Conservation (phyloP, 1,140 invertebrate genomes). For the Dufourea novaeangliae region DNA sequence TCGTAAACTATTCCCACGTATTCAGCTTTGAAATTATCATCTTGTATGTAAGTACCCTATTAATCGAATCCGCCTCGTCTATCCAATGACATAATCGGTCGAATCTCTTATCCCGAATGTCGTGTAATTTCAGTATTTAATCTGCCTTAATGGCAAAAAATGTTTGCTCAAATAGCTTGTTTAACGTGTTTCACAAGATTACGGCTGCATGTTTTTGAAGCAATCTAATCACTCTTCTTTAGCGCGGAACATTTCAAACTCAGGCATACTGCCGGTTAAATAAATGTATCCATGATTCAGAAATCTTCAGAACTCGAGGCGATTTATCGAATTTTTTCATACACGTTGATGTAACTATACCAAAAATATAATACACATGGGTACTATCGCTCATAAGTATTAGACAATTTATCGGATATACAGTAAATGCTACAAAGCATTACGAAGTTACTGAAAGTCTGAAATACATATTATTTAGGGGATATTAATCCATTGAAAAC, state of each 20-base stretch:
- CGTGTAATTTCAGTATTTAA: not conserved
- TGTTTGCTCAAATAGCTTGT: not conserved
- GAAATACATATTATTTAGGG: too few species aligned
- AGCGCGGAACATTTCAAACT: not conserved
- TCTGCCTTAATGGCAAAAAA: not conserved
- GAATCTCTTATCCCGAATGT: not conserved
- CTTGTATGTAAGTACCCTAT: not conserved
- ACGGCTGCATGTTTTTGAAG: not conserved
- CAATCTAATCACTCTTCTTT: not conserved
- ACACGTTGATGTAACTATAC: not conserved
- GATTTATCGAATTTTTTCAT: not conserved
- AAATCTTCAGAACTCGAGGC: not conserved
- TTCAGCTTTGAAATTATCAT: too few species aligned
- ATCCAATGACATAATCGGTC: not conserved
- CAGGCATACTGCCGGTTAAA: not conserved
- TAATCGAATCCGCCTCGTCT: not conserved
- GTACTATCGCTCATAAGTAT: too few species aligned
- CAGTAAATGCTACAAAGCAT: too few species aligned
- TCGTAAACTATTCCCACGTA: too few species aligned
- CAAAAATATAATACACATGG: too few species aligned
- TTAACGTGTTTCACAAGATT: not conserved
- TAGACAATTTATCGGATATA: too few species aligned
- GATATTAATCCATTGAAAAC: too few species aligned
- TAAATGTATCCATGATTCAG: too few species aligned
- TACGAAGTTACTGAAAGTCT: too few species aligned